Evolutionary conservation across 1,140 invertebrate genomes (phyloP).

Genomic region (Penaeus vannamei): DNA sequence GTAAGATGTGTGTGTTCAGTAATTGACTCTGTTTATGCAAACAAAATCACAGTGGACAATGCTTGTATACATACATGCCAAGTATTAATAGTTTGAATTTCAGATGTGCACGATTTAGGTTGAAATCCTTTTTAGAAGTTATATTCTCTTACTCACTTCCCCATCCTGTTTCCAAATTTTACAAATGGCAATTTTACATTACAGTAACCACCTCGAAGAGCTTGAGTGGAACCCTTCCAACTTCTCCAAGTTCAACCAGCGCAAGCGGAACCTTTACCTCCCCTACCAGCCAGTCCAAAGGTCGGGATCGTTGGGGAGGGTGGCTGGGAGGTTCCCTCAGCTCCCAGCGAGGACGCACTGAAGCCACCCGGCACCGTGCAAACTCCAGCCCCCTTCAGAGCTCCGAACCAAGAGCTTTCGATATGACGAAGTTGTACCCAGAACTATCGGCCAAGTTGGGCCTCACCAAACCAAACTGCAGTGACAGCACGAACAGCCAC

Average conservation of each 20-base stretch:
- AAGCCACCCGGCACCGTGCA: constrained; percentile 32
- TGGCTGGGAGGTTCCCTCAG: constrained; percentile 49
- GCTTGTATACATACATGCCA: too few relatives aligned
- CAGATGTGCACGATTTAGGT: too few relatives aligned
- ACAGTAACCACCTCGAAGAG: constrained; percentile 44
- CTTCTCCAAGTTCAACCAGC: constrained; percentile 4
- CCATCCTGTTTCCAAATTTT: too few relatives aligned
- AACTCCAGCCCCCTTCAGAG: constrained; percentile 55
- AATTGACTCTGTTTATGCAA: too few relatives aligned
- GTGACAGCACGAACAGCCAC: constrained; percentile 42
- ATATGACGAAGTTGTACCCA: constrained; percentile 60
- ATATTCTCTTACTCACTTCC: too few relatives aligned
- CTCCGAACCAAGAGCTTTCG: constrained; percentile 58
- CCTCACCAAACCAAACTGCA: constrained; percentile 51
- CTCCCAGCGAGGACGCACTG: constrained; percentile 49
- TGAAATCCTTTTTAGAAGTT: too few relatives aligned
- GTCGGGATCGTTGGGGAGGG: constrained; percentile 54
- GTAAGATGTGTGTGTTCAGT: too few relatives aligned
- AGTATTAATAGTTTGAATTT: too few relatives aligned
- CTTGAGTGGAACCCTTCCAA: constrained; percentile 35
- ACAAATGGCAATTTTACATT: too few relatives aligned
- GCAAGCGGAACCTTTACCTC: constrained; percentile 14
- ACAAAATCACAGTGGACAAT: too few relatives aligned
- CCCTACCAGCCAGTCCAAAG: constrained; percentile 14
- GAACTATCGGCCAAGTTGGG: constrained; percentile 58